Base-by-base conservation (phyloP, 1,140 invertebrate species). In the Eubasilissa regina region DNA sequence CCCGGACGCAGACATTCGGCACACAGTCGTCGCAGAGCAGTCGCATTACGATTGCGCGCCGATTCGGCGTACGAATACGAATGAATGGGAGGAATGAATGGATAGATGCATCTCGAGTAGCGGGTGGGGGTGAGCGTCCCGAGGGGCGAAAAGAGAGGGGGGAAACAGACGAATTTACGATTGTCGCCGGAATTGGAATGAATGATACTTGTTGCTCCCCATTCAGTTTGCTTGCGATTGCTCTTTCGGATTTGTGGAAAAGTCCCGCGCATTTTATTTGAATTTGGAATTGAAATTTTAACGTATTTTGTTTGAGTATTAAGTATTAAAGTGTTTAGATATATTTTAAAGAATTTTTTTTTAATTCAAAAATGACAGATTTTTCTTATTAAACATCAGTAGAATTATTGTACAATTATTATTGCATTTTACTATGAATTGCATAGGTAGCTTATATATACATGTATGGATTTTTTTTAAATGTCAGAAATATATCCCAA, bases 41-140 rank as follows among this genome's bases (percentile, higher is more conserved):
- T 80, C 72, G 68, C 56, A 58, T 70, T 80, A 80, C 79, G 79
- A 80, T 80, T 80, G 79, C 66, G 78, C 78, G 66, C 64, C 56
- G 66, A 79, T 79, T 79, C 68, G 68, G 68, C 48, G 66, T 70
- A 70, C 66, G 47, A 70, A 70, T 70, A 19, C 66, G 60, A 15
- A 70, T 74, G 70, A 74, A 74, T 74, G 70, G 35, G 70, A 55
- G 51, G 48, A 56, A 56, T 74, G 70, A 74, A 74, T 74, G 70
- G 43, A 17, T 56, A 25, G 70, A 55, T 74, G 70, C 70, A 74
- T 43, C 53, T 13, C 48, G 13, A 13, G 15, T 25, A 19, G 45
- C 17, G 15, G 43, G n/a, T 11, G 60, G 48, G n/a, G 45, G 68
- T 11, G 47, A 13, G 45, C 11, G 64, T 35, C 25, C n/a, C n/a